Evolutionary conservation across 2,888 invertebrate species (phyloP).

Genomic region (Sialis fuliginosa): DNA sequence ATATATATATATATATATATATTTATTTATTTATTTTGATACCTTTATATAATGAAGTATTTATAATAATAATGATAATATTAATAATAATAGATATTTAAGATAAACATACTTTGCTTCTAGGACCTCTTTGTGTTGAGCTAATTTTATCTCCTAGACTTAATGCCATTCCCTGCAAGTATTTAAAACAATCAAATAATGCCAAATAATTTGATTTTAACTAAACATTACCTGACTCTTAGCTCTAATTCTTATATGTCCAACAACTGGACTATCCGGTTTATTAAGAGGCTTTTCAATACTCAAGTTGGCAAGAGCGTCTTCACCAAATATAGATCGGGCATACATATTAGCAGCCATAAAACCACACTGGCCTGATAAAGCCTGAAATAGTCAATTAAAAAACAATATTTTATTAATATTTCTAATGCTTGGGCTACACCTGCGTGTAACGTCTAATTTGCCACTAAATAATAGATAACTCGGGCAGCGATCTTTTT

Average conservation of each 20-base stretch:
- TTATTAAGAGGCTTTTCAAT: slow-evolving; percentile 89
- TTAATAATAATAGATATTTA: slow-evolving; percentile 11
- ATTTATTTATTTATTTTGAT: background rate
- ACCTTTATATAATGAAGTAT: background rate
- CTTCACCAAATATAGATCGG: slow-evolving; percentile 94
- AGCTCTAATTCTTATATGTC: slow-evolving; percentile 94
- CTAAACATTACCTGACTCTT: slow-evolving; percentile 71
- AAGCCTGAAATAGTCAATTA: slow-evolving; percentile 37
- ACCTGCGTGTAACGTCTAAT: too few species aligned
- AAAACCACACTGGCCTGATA: slow-evolving; percentile 96
- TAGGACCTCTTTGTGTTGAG: slow-evolving; percentile 61
- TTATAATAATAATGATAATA: background rate
- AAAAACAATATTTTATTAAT: background rate
- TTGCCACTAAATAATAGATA: too few species aligned
- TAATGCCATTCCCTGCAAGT: slow-evolving; percentile 86
- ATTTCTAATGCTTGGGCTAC: background rate
- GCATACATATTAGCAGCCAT: slow-evolving; percentile 99
- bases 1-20: background rate
- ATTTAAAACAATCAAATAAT: slow-evolving; percentile 10
- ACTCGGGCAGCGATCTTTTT: too few species aligned
- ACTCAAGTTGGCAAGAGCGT: slow-evolving; percentile 95
- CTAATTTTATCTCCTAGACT: slow-evolving; percentile 98
- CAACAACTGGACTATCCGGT: slow-evolving; percentile 74
- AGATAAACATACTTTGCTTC: slow-evolving; percentile 26
- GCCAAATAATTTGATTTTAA: background rate